phyloP scores from a whole-genome alignment of 2,797 vertebrate species.

The Muraenolepis orangiensis region DNA sequence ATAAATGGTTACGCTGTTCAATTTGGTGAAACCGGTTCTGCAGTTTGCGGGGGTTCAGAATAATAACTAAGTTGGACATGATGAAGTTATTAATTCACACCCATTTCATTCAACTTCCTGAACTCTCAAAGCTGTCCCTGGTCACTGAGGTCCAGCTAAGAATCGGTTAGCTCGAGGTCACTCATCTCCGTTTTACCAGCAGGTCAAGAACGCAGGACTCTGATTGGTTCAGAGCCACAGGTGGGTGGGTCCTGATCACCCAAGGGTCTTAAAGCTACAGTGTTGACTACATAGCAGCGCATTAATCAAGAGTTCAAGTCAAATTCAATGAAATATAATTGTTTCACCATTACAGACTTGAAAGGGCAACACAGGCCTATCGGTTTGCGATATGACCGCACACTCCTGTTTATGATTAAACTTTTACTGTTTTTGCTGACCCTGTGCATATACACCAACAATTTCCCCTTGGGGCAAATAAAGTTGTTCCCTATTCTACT shows the following conservation, averaged over 20 bases:
- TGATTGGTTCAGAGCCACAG: not conserved
- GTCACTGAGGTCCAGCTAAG: not conserved
- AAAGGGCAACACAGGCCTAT: not conserved
- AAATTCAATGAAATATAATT: not conserved
- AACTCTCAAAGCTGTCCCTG: not conserved
- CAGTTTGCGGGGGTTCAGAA: not conserved
- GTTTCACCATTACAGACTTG: not conserved
- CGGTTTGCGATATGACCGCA: conserved; percentile 15
- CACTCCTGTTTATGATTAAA: not conserved
- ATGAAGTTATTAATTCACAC: not conserved
- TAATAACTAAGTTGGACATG: not conserved
- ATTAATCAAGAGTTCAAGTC: not conserved
- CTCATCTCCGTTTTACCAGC: not conserved
- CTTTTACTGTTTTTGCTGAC: not conserved
- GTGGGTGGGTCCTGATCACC: too few relatives aligned
- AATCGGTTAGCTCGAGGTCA: not conserved
- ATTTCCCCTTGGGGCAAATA: not conserved
- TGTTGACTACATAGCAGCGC: not conserved
- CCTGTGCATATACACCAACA: not conserved
- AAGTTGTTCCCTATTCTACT: not conserved
- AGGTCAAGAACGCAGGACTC: not conserved
- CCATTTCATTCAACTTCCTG: not conserved
- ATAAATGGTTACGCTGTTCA: not conserved
- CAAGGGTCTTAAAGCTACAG: not conserved
- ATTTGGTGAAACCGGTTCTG: not conserved